Conservation (phyloP, 2,113 vertebrate genomes). For the Silurus glanis region DNA sequence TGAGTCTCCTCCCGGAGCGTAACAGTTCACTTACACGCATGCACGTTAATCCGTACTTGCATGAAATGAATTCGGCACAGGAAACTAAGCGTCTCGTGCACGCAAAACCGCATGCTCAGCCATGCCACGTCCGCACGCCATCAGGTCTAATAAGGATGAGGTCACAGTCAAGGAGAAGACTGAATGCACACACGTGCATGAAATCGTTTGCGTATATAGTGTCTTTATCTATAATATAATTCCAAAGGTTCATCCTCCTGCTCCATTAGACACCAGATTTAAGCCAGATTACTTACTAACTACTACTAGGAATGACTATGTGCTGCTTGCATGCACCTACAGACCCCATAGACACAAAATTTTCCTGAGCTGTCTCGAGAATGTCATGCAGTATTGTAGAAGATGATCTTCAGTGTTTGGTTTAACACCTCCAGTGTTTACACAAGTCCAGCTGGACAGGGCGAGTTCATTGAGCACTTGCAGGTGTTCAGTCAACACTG, state of each 20-base stretch:
- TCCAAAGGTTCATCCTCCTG: no score
- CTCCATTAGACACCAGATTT: background rate
- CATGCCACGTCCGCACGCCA: conserved; percentile 6
- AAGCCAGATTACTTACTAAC: background rate
- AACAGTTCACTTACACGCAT: background rate
- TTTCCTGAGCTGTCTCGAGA: background rate
- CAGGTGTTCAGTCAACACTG: conserved; percentile 12
- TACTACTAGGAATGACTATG: background rate
- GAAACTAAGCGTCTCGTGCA: background rate
- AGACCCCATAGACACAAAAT: background rate
- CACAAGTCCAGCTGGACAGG: background rate
- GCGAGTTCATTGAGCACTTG: background rate
- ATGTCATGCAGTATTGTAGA: no score
- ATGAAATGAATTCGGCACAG: background rate
- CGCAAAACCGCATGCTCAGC: background rate
- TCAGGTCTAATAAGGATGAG: background rate
- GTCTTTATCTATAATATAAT: no score
- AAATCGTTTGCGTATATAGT: background rate
- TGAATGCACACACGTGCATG: background rate
- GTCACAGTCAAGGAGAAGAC: background rate
- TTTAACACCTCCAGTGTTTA: conserved; percentile 5
- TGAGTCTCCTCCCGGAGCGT: conserved; percentile 67
- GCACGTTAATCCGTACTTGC: background rate
- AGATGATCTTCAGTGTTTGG: background rate
- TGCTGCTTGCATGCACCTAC: no score